phyloP scores from a whole-genome alignment of 1,140 invertebrate species.

The Cheumatopsyche charites region DNA sequence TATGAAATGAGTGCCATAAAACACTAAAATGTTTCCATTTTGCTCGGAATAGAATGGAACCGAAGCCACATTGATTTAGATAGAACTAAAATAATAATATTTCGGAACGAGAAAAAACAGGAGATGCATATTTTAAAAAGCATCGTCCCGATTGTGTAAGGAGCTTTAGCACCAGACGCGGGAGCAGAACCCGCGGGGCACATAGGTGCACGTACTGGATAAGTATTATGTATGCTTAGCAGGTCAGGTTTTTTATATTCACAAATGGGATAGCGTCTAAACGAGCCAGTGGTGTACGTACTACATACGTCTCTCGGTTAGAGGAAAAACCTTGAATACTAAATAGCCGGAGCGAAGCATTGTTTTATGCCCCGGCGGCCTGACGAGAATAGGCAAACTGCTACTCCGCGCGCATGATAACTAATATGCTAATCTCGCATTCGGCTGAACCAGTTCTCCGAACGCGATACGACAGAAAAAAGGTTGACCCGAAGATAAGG shows the following conservation, averaged over 20 bases:
- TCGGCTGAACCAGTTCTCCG: constrained; percentile 17
- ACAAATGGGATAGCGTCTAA: constrained; percentile 42
- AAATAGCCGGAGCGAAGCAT: constrained; percentile 44
- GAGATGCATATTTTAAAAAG: background rate
- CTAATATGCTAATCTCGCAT: constrained; percentile 25
- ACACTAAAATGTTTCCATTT: background rate
- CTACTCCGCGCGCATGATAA: constrained; percentile 26
- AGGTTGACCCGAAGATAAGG: background rate
- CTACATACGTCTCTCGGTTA: constrained; percentile 35
- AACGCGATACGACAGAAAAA: background rate
- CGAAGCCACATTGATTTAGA: too few relatives aligned
- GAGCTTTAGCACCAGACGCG: background rate
- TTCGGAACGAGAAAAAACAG: too few relatives aligned
- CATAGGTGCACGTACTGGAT: constrained; percentile 41
- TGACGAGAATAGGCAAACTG: constrained; percentile 35
- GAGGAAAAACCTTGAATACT: constrained; percentile 48
- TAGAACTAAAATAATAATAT: too few relatives aligned
- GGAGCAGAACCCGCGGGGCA: constrained; percentile 11
- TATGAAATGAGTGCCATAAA: background rate
- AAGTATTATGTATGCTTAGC: constrained; percentile 42
- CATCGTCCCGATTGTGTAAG: background rate
- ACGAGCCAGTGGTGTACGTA: constrained; percentile 23
- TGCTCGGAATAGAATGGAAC: background rate
- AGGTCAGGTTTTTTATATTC: constrained; percentile 43
- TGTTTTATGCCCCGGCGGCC: constrained; percentile 43